A percentile compares a stretch with the other conserved stretches of the same genome.
phyloP scores from a whole-genome alignment of 2,888 invertebrate species.

The Byasa hedistus region DNA sequence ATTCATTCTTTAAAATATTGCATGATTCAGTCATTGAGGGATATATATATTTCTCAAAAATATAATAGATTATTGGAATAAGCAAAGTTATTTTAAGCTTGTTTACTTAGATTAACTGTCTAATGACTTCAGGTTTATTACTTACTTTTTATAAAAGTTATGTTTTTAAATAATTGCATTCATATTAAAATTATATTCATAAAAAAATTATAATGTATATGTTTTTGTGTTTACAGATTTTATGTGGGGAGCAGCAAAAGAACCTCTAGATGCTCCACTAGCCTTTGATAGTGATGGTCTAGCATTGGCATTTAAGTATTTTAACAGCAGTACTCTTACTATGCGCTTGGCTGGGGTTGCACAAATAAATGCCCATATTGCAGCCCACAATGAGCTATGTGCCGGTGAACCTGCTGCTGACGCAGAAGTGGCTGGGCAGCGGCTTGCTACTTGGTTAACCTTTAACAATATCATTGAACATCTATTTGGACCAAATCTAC shows the following conservation, averaged over 20 bases:
- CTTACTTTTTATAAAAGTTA: no score
- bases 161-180: neutral
- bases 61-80: neutral
- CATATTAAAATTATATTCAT: no score
- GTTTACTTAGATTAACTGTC: neutral
- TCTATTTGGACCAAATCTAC: slow-evolving; percentile 97
- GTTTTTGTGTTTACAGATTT: slow-evolving; percentile 81
- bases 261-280: slow-evolving; percentile 91
- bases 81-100: neutral
- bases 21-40: no score
- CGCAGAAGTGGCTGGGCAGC: slow-evolving; percentile 90
- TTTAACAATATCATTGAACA: slow-evolving; percentile 94
- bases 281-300: slow-evolving; percentile 95
- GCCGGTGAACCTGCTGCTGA: slow-evolving; percentile 93
- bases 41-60: no score
- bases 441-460: slow-evolving; percentile 93
- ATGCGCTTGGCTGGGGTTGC: slow-evolving; percentile 96
- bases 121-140: neutral
- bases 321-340: slow-evolving; percentile 95
- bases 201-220: neutral
- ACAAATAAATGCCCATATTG: slow-evolving; percentile 96
- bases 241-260: slow-evolving; percentile 97
- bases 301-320: slow-evolving; percentile 96
- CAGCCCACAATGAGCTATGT: slow-evolving; percentile 93
- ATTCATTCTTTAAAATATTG: no score